Percentiles rank a stretch among this genome's conserved stretches.
These are phyloP conservation scores for Amphilophus citrinellus DNA, from an alignment of 2,113 vertebrate genomes.

Conservation along the genomic window DNA sequence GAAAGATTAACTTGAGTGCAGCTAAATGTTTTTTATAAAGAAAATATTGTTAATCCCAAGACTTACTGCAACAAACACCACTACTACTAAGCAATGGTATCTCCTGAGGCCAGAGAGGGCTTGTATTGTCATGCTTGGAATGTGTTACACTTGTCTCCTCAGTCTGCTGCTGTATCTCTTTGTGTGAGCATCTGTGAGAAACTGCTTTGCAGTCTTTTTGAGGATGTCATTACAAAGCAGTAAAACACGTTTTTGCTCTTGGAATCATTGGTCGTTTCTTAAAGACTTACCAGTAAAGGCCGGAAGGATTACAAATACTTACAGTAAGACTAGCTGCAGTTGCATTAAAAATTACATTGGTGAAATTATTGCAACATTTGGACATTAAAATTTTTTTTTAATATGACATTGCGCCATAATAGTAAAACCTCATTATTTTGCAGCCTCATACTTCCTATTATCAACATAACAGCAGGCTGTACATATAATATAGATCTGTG, in stretches of 20 bases:
- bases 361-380: neutral
- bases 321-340: rapidly evolving
- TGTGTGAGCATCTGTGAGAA: neutral
- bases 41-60: no score
- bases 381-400: neutral
- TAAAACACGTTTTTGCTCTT: neutral
- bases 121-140: neutral
- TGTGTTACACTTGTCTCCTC: neutral
- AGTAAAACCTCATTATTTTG: neutral
- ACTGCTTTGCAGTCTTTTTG: no score
- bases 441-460: neutral
- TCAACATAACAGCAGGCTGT: neutral
- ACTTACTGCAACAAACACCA: neutral
- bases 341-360: neutral
- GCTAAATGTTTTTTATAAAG: no score
- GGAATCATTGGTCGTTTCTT: neutral
- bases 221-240: neutral
- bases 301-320: neutral
- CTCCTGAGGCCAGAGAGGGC: neutral
- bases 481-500: neutral
- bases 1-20: no score
- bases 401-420: neutral
- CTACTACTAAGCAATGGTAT: neutral
- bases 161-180: neutral
- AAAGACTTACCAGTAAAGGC: neutral